phyloP scores from a whole-genome alignment of 2,113 vertebrate genomes.

The Macquaria ambigua region DNA sequence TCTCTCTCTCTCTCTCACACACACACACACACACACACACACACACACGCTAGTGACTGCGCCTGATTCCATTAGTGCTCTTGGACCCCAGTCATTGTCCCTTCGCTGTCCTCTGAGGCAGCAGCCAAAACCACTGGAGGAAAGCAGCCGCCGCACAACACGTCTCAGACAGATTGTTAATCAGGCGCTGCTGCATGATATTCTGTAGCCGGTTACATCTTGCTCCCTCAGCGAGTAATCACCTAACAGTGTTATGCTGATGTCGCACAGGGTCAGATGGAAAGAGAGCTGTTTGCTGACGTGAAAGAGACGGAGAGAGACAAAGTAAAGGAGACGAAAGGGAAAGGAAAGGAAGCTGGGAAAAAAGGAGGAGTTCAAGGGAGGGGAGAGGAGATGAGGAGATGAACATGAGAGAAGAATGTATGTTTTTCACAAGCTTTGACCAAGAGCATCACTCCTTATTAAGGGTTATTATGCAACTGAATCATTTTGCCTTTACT shows the following conservation, averaged over 20 bases:
- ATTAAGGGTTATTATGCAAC: conserved; percentile 10
- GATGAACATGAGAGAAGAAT: background rate
- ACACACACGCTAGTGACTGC: conserved; percentile 3
- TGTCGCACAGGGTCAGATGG: conserved; percentile 58
- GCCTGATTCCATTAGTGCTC: conserved; percentile 65
- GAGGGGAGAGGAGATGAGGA: background rate
- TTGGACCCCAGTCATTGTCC: conserved; percentile 67
- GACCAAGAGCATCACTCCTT: background rate
- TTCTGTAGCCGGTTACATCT: conserved; percentile 62
- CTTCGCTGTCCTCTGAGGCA: conserved; percentile 61
- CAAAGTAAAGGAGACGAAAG: conserved; percentile 1
- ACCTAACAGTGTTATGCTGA: conserved; percentile 67
- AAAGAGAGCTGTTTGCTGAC: conserved; percentile 53
- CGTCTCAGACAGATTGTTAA: conserved; percentile 74
- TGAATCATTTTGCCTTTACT: conserved; percentile 26
- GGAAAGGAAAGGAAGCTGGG: background rate
- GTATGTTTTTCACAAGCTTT: conserved; percentile 1
- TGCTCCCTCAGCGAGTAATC: conserved; percentile 62
- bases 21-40: conserved; percentile 6
- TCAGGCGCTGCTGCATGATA: conserved; percentile 67
- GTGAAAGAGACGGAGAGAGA: conserved; percentile 14
- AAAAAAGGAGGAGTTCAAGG: background rate
- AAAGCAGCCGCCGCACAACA: conserved; percentile 52
- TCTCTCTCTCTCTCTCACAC: background rate
- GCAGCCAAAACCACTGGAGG: conserved; percentile 63